Percentiles rank a stretch among this genome's conserved stretches.
Conservation (phyloP, 2,888 invertebrate genomes). For the Eilema griseolum region DNA sequence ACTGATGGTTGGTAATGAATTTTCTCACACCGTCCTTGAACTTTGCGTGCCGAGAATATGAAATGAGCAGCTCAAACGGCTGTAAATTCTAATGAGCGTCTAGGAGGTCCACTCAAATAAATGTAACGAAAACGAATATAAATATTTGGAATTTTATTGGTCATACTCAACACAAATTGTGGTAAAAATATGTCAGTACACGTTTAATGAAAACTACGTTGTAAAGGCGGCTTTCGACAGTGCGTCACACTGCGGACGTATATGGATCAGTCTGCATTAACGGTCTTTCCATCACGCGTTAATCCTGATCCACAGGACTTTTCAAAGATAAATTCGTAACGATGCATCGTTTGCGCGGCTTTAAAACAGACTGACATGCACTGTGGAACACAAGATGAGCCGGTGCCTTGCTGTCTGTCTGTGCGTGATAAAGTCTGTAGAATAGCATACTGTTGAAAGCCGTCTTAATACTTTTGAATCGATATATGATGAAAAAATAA, state of each 20-base stretch:
- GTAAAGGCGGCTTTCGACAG: not conserved
- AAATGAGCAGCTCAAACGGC: conserved; percentile 49
- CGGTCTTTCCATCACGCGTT: too few relatives aligned
- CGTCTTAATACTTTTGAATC: not conserved
- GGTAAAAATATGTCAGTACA: not conserved
- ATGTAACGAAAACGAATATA: conserved; percentile 45
- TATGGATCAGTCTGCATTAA: not conserved
- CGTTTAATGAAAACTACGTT: not conserved
- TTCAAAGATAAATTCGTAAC: too few relatives aligned
- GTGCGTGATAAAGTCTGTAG: not conserved
- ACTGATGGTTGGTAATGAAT: conserved; percentile 49
- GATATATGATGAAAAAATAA: not conserved
- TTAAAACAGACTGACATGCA: too few relatives aligned
- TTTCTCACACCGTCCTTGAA: conserved; percentile 53
- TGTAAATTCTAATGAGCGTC: conserved; percentile 55
- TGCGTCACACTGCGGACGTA: not conserved
- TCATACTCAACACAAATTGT: conserved; percentile 7
- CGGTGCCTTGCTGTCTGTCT: not conserved
- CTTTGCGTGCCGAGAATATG: conserved; percentile 51
- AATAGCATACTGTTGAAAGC: not conserved
- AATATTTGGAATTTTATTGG: conserved; percentile 41
- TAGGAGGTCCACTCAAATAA: conserved; percentile 53
- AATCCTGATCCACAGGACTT: too few relatives aligned
- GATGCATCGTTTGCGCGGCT: too few relatives aligned
- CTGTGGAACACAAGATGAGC: not conserved